phyloP scores from a whole-genome alignment of 1,140 invertebrate genomes.

The Cydia fagiglandana region DNA sequence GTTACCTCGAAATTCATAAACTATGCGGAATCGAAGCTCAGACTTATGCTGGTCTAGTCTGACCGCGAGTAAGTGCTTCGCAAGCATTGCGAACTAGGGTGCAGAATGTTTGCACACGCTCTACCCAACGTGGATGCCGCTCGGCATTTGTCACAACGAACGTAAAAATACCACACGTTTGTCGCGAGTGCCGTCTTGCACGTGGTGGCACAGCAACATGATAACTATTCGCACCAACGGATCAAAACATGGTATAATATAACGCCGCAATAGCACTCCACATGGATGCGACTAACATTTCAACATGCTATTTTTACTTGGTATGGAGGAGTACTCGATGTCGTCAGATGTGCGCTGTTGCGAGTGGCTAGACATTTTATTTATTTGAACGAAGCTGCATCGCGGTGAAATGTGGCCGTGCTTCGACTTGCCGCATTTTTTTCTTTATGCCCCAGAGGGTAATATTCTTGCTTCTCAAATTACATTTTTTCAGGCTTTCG shows the following conservation, averaged over 20 bases:
- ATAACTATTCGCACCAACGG: conserved; percentile 19
- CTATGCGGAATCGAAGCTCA: not conserved
- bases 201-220: conserved; percentile 24
- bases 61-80: not conserved
- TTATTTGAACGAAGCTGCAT: conserved; percentile 20
- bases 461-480: not conserved
- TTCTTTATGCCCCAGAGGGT: not conserved
- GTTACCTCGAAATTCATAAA: not conserved
- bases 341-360: conserved; percentile 24
- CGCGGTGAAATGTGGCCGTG: conserved; percentile 7
- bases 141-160: conserved; percentile 60
- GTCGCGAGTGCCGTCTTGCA: conserved; percentile 32
- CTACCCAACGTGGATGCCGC: conserved; percentile 49
- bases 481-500: too few species aligned
- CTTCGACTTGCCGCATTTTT: conserved; percentile 1
- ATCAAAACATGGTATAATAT: conserved; percentile 27
- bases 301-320: conserved; percentile 31
- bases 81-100: not conserved
- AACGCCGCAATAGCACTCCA: conserved; percentile 28
- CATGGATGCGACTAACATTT: conserved; percentile 31
- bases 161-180: conserved; percentile 60
- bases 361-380: conserved; percentile 21
- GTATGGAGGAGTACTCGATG: conserved; percentile 21
- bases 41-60: not conserved
- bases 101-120: conserved; percentile 36